These are phyloP conservation scores for Priapulus caudatus DNA, from an alignment of 2,888 invertebrate genomes.

Conservation along the genomic window DNA sequence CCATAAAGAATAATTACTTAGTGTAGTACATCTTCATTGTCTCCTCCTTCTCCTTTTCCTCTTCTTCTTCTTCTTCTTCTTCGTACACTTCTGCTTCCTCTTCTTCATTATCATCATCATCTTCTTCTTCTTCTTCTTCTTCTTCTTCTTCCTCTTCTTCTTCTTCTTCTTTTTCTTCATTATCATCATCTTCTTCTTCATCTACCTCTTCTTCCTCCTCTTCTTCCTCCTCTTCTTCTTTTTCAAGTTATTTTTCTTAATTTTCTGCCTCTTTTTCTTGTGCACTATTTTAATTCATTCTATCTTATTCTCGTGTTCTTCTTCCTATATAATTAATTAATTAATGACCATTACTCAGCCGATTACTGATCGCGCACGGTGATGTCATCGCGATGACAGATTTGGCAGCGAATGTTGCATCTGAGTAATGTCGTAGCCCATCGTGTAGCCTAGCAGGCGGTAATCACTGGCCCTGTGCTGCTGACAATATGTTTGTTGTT, in stretches of 20 bases:
- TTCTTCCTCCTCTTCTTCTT: constrained; percentile 3
- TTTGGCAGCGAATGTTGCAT: too few species aligned
- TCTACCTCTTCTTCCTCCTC: constrained; percentile 1
- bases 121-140: constrained; percentile 3
- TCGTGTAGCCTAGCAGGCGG: too few species aligned
- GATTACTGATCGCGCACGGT: too few species aligned
- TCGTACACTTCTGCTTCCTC: neutral
- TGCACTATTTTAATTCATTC: too few species aligned
- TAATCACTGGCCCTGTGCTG: too few species aligned
- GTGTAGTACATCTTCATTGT: neutral
- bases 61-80: constrained; percentile 3
- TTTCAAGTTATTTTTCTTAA: neutral
- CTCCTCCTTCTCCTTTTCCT: constrained; percentile 3
- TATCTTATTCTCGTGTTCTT: too few species aligned
- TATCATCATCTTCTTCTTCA: neutral
- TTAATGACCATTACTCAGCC: too few species aligned
- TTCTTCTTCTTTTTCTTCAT: constrained; percentile 1
- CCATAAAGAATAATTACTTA: neutral
- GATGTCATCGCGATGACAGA: too few species aligned
- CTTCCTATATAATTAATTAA: too few species aligned
- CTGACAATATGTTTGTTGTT: too few species aligned
- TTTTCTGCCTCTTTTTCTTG: constrained; percentile 1
- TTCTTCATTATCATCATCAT: neutral
- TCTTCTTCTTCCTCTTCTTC: constrained; percentile 3
- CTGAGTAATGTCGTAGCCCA: too few species aligned